Evolutionary conservation across 2,113 vertebrate genomes (phyloP), one percentile per base, ranked within the genome.

Genomic region (Gopherus flavomarginatus): DNA sequence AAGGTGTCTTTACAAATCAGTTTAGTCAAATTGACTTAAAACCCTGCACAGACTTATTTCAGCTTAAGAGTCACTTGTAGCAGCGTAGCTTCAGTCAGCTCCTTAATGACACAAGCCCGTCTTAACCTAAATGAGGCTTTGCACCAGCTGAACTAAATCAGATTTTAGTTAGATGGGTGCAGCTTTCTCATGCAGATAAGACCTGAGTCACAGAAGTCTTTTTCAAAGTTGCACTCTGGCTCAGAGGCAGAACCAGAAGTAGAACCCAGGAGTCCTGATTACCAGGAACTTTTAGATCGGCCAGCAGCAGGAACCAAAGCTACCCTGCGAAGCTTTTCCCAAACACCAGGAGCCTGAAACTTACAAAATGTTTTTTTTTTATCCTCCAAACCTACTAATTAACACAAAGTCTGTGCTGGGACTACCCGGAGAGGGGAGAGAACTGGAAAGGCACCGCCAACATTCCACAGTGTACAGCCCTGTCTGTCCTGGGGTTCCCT

Each of bases 161-260:
- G 1, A 26, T 62, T 84, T 31, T 81, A 93, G 72, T 4, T 81
- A 12, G 78, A 89, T 0, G 1, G 78, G 49, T 0, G 13, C 86
- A 5, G 87, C 1, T 35, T 11, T 54, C 44, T 35, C 85, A 80
- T 1, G 38, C 93, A 47, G 79, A 4, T 19, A 3, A 90, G 80
- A 87, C 96, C 52, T 29, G 6, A 94, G 97, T 94, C 94, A 93
- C 95, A 89, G 83, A 97, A 95, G 94, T 89, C 95, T 93, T 81
- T 89, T 93, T 90, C 96, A 96, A 96, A 90, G 96, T 95, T 93
- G 52, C 78, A 11, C 84, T 2, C 5, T 94, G 94, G 92, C 93
- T 95, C 96, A 80, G 91, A 94, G 81, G 78, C 88, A 86, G 29
- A 49, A 38, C 35, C 92, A 13, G 81, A 81, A 91, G 38, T 49